Evolutionary conservation across 2,113 vertebrate genomes (phyloP), one percentile per base, ranked within the genome.

Genomic region (Alligator sinensis): DNA sequence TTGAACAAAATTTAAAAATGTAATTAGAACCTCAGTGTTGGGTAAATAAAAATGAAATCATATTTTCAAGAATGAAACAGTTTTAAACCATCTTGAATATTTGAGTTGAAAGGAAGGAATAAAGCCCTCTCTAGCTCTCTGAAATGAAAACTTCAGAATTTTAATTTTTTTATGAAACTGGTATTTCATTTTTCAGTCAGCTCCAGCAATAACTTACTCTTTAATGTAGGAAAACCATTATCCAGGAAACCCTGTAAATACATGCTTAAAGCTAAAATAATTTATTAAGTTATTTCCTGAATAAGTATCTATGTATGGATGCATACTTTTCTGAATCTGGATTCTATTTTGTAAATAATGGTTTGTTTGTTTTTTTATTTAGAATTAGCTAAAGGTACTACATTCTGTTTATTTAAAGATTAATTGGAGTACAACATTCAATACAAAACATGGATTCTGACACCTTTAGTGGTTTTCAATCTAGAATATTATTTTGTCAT

Each of bases 361-460:
- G 78, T 94, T 93, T 34, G 12, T 60, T 77, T 18, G 11, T 22
- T 5, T 27, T 93, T 87, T 79, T 91, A 96, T 55, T 95, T 86
- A 38, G 88, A 94, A 74, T 61, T 77, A 77, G 38, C 22, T 93
- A 63, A 77, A 92, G 34, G 75, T 64, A 11, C 21, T 34, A 60
- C 66, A 28, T 24, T 64, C 8, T 7, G 19, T 91, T 91, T 30
- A 30, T 87, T 92, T 89, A 91, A 61, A 72, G 77, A 80, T 11
- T 64, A 10, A 76, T 90, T 77, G 82, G 38, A 58, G 16, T 54
- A 91, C 24, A 93, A 86, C 89, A 74, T n/a, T 90, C 64, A 80
- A 2, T 3, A 64, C 58, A 74, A 6, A 15, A 17, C 27, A 79
- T 74, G 16, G 3, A 58, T 64, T 58, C 66, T 87, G 63, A 68